Evolutionary conservation across 2,888 invertebrate species (phyloP), one percentile per base, ranked within the genome.

Genomic region (Phyto melanocephala): DNA sequence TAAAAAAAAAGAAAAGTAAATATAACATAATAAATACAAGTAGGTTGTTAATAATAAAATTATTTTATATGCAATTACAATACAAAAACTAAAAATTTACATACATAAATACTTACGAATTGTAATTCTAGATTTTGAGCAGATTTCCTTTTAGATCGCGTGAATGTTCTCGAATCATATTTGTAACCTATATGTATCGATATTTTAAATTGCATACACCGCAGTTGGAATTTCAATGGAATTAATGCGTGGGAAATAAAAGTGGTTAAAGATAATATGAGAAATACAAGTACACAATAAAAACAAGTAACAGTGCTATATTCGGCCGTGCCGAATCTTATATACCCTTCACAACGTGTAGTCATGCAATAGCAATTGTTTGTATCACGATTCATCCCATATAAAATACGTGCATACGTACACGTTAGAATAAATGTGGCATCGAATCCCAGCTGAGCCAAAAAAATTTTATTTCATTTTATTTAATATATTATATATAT

Each of bases 101-200:
- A 54, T 24, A 17, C 4, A 11, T 24, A 33, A 50, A 67, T 81
- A 89, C 89, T 90, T 86, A 89, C 89, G 84, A 88, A 89, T 84
- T 88, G 88, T 68, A 86, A 79, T 67, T 91, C 90, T 84, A 89
- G 86, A 86, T 88, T 90, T 86, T 88, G 88, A 81, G 87, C 86
- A 62, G 86, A 84, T 86, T 89, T 89, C 77, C 90, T 87, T 85
- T 90, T 91, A 17, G 91, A 90, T 67, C 91, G 88, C 79, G 91
- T 91, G 81, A 91, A 91, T 78, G 91, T 91, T 87, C 90, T 89
- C 65, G 91, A 90, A 82, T 91, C 91, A 78, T 89, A 85, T 87
- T 90, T 90, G 83, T 88, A 88, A 65, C 87, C 91, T 91, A 20
- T 47, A 5, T 28, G 3, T 28, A 79, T 72, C 24, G 24, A 52